Base-by-base conservation (phyloP, 2,888 invertebrate species). In the Quadroppia sp. region DNA sequence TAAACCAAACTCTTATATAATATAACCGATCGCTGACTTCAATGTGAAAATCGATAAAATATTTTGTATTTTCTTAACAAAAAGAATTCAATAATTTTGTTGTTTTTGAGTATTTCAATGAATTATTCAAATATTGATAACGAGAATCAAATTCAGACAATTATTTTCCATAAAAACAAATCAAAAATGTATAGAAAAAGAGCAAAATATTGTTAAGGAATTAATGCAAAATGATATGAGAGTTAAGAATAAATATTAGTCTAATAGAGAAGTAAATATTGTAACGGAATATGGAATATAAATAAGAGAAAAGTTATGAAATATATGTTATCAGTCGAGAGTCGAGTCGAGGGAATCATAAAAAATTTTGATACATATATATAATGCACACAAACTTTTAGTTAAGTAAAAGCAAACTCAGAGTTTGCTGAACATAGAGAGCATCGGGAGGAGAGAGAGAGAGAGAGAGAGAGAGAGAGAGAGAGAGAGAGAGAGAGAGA, bases 361-460 rank as follows among this genome's bases (percentile, higher is more conserved):
- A 25, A 69, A 69, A 45, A 45, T 42, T 69, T 25, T 69, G 42
- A 69, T 40, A 67, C 67, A 67, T 42, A 69, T 56, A 53, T 25
- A 45, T 53, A 53, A 30, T 69, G 45, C 42, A 69, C 45, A 59
- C 25, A 67, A 40, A 36, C n/a, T 40, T 64, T 36, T 56, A 56
- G 13, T 64, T 45, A 69, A 69, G 32, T 42, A 32, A 23, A 42
- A 15, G 25, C 20, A 42, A 1, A 69, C 36, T 32, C 32, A 64
- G n/a, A 36, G 28, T 36, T 56, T 23, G 13, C 28, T 20, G 50
- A 7, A n/a, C 3, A 50, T 23, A 20, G 6, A 20, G 20, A 20
- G 50, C 4, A 32, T n/a, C 17, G 36, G 23, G 67, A 67, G 42
- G 25, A 3, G 2, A 45, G 45, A 25, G 69, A 15, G 69, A 69